A percentile compares a stretch with the other conserved stretches of the same genome.
phyloP scores from a whole-genome alignment of 2,113 vertebrate genomes.

The Vimba vimba region DNA sequence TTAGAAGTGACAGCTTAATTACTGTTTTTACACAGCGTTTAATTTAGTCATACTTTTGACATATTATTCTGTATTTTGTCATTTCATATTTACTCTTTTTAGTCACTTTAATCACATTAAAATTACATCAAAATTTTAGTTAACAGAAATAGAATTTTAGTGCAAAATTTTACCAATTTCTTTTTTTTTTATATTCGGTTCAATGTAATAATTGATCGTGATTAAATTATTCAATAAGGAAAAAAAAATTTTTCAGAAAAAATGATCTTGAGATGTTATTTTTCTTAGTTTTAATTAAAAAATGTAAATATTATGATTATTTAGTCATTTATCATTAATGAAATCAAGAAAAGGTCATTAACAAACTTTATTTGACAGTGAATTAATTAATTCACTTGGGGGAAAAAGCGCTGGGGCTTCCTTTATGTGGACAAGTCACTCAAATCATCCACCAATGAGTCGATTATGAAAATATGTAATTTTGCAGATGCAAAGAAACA shows the following conservation, averaged over 20 bases:
- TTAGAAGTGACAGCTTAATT: background rate
- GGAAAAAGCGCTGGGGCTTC: background rate
- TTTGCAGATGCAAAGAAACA: background rate
- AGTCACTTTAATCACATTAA: background rate
- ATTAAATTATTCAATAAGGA: too few species aligned
- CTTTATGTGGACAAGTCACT: background rate
- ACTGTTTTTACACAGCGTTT: background rate
- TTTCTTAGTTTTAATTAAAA: too few species aligned
- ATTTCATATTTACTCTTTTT: background rate
- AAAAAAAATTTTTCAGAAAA: too few species aligned
- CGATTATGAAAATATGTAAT: background rate
- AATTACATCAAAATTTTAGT: background rate
- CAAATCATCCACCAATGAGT: background rate
- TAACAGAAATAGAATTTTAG: too few species aligned
- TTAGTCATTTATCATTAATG: background rate
- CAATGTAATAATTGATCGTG: too few species aligned
- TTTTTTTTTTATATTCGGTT: too few species aligned
- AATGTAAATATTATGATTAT: too few species aligned
- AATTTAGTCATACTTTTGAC: background rate
- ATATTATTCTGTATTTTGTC: background rate
- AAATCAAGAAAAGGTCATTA: background rate
- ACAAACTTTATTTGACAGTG: too few species aligned
- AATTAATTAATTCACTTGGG: too few species aligned
- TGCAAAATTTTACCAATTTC: too few species aligned
- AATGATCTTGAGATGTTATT: background rate